Percentiles rank a stretch among this genome's conserved stretches.
Evolutionary conservation across 1,140 invertebrate genomes (phyloP).

Genomic region (Delia radicum): DNA sequence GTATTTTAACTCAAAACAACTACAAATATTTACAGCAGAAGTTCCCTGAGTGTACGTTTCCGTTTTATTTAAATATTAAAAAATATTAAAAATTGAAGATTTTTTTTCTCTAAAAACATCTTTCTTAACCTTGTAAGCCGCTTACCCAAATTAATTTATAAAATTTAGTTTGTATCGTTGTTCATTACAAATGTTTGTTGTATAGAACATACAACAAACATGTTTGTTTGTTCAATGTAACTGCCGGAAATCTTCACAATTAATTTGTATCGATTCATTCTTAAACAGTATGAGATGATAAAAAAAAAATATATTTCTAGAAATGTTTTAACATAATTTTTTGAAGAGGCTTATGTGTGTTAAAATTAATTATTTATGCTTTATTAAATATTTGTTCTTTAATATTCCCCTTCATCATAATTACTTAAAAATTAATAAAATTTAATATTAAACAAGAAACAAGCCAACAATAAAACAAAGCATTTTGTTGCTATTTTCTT

Average conservation of each 20-base stretch:
- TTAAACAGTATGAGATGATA: neutral
- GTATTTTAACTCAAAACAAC: too few relatives aligned
- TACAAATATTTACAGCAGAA: too few relatives aligned
- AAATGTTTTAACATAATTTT: neutral
- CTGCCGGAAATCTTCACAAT: conserved; percentile 1
- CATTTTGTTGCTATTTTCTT: neutral
- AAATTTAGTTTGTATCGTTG: too few relatives aligned
- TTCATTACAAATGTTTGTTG: too few relatives aligned
- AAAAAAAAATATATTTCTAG: neutral
- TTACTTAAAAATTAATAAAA: neutral
- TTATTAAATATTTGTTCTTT: neutral
- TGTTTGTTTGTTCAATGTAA: neutral
- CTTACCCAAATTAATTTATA: neutral
- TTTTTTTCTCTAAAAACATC: neutral
- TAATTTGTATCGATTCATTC: neutral
- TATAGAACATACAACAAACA: neutral
- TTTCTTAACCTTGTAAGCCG: neutral
- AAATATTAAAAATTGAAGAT: too few relatives aligned
- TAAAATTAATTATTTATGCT: conserved; percentile 4
- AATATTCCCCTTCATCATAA: too few relatives aligned
- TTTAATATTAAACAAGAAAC: neutral
- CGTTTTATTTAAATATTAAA: too few relatives aligned
- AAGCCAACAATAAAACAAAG: neutral
- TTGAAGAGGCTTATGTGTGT: neutral
- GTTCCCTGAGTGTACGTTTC: too few relatives aligned